Conservation (phyloP, 2,888 invertebrate genomes). For the Chromoteleia sp. region DNA sequence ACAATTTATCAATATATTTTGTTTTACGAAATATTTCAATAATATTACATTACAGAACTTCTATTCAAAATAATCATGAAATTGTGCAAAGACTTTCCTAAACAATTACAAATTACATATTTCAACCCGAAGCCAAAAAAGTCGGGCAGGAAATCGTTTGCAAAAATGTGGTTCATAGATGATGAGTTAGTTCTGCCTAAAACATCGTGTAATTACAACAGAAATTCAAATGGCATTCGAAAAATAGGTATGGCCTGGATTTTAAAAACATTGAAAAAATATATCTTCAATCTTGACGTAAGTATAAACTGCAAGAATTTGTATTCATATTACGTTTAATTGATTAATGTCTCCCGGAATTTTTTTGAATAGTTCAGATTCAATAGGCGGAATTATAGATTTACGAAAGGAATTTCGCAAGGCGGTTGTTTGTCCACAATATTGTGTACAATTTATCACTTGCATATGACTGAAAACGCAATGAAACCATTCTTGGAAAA, state of each 20-base stretch:
- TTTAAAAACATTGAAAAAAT: conserved; percentile 8
- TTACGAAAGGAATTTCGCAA: conserved; percentile 38
- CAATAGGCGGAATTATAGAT: conserved; percentile 11
- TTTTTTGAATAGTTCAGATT: conserved; percentile 28
- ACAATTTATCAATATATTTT: too few relatives aligned
- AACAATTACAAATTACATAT: conserved; percentile 9
- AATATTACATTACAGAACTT: conserved; percentile 4
- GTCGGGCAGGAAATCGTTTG: background rate
- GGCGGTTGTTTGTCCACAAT: conserved; percentile 47
- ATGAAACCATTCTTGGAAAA: conserved; percentile 3
- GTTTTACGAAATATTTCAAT: background rate
- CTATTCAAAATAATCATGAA: conserved; percentile 14
- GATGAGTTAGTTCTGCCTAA: conserved; percentile 14
- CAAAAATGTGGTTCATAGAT: conserved; percentile 45
- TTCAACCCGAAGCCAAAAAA: conserved; percentile 12
- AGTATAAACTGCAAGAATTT: background rate
- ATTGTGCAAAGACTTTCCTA: conserved; percentile 24
- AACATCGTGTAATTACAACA: conserved; percentile 1
- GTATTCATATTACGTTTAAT: background rate
- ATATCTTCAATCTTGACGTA: conserved; percentile 21
- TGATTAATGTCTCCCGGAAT: background rate
- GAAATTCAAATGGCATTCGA: background rate
- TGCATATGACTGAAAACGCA: conserved; percentile 26
- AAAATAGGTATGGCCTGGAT: conserved; percentile 10
- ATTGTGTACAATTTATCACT: conserved; percentile 43